These are phyloP conservation scores for Acanthosepion esculentum DNA, from an alignment of 2,888 invertebrate genomes.

Conservation along the genomic window DNA sequence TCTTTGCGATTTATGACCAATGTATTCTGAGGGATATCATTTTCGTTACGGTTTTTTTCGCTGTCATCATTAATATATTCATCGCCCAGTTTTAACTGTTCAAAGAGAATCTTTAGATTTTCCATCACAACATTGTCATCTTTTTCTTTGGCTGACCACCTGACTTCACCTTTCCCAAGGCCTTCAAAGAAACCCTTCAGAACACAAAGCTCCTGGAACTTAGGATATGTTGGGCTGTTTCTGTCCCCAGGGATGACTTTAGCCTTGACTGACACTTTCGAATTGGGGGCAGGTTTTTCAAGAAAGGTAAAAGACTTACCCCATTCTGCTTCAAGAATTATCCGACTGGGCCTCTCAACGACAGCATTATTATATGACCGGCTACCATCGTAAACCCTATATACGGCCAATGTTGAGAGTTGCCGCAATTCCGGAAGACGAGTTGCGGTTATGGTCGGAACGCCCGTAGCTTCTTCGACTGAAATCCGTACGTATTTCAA, in stretches of 20 bases:
- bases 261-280: slow-evolving; percentile 58
- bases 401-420: slow-evolving; percentile 49
- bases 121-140: slow-evolving; percentile 56
- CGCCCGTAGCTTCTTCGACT: slow-evolving; percentile 49
- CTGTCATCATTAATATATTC: slow-evolving; percentile 51
- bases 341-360: slow-evolving; percentile 55
- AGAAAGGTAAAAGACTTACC: slow-evolving; percentile 55
- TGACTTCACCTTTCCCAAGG: slow-evolving; percentile 59
- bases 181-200: slow-evolving; percentile 55
- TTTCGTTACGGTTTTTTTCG: slow-evolving; percentile 52
- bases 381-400: slow-evolving; percentile 49
- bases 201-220: slow-evolving; percentile 59
- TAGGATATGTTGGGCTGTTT: slow-evolving; percentile 56
- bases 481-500: slow-evolving; percentile 54
- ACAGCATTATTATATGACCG: slow-evolving; percentile 45
- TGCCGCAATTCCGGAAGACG: not conserved
- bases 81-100: slow-evolving; percentile 60
- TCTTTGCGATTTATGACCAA: slow-evolving; percentile 59
- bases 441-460: not conserved
- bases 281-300: slow-evolving; percentile 60
- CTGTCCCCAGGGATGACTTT: slow-evolving; percentile 58
- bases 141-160: slow-evolving; percentile 57
- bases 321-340: slow-evolving; percentile 62
- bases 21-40: slow-evolving; percentile 51
- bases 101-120: slow-evolving; percentile 56